Evolutionary conservation across 2,888 invertebrate genomes (phyloP).

Genomic region (Slavum lentiscoides): DNA sequence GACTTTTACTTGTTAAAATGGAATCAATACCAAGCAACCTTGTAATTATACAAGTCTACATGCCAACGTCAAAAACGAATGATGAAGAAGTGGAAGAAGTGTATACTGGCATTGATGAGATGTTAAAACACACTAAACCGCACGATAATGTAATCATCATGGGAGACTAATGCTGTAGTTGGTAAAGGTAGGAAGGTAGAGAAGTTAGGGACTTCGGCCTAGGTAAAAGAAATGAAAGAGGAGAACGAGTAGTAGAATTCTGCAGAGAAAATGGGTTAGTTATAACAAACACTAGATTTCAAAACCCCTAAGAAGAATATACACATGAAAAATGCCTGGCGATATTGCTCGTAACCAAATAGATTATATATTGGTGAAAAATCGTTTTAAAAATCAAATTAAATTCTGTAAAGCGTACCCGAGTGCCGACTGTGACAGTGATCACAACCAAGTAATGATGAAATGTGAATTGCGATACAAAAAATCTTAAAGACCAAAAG

Average conservation of each 20-base stretch:
- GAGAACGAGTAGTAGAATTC: conserved; percentile 42
- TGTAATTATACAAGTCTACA: conserved; percentile 37
- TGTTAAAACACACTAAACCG: conserved; percentile 29
- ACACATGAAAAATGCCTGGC: conserved; percentile 11
- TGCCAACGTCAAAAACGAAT: conserved; percentile 34
- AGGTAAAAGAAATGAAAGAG: conserved; percentile 35
- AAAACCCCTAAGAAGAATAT: conserved; percentile 10
- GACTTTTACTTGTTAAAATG: background rate
- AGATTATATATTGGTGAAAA: conserved; percentile 8
- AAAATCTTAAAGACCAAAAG: too few species aligned
- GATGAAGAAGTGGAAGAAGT: conserved; percentile 33
- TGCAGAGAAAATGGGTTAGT: conserved; percentile 32
- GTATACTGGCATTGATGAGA: conserved; percentile 32
- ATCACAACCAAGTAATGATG: conserved; percentile 5
- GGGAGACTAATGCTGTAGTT: conserved; percentile 36
- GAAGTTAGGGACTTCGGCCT: conserved; percentile 22
- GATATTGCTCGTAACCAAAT: conserved; percentile 2
- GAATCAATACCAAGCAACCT: conserved; percentile 25
- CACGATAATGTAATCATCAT: conserved; percentile 44
- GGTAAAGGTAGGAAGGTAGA: conserved; percentile 27
- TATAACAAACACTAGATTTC: conserved; percentile 40
- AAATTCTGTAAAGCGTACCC: conserved; percentile 25
- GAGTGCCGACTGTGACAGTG: conserved; percentile 22
- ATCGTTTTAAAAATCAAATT: conserved; percentile 22
- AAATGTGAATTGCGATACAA: background rate